phyloP scores from a whole-genome alignment of 2,888 invertebrate genomes.

The Apotomis capreana region DNA sequence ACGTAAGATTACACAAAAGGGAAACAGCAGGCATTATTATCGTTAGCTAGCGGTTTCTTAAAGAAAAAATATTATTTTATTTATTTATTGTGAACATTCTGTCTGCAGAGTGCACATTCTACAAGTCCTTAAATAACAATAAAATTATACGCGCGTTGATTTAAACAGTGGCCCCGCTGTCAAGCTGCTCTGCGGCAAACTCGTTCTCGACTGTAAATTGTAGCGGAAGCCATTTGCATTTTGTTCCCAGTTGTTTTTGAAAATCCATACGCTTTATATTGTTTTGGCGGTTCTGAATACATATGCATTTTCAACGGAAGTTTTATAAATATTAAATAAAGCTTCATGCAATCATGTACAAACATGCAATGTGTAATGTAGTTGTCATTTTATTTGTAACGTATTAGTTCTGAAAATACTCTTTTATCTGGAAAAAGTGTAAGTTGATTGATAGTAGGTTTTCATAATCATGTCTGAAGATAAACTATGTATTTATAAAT shows the following conservation, averaged over 20 bases:
- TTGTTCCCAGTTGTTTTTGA: constrained; percentile 63
- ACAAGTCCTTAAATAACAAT: constrained; percentile 1
- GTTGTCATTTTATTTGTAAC: neutral
- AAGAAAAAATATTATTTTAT: too few relatives aligned
- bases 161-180: constrained; percentile 11
- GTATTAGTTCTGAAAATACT: neutral
- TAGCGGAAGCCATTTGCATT: constrained; percentile 63
- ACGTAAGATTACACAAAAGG: too few relatives aligned
- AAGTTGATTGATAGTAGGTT: too few relatives aligned
- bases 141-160: constrained; percentile 8
- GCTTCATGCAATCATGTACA: constrained; percentile 7
- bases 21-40: too few relatives aligned
- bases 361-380: neutral
- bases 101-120: neutral
- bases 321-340: constrained; percentile 29
- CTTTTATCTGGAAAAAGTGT: neutral
- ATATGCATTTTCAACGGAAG: constrained; percentile 31
- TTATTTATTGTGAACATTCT: too few relatives aligned
- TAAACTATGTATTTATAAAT: too few relatives aligned
- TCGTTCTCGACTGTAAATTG: constrained; percentile 50
- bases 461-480: too few relatives aligned
- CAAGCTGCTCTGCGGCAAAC: constrained; percentile 25
- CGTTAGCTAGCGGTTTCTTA: too few relatives aligned
- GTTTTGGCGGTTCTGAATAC: constrained; percentile 38
- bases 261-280: constrained; percentile 50